Evolutionary conservation across 2,888 invertebrate species (phyloP), one percentile per base, ranked within the genome.

Genomic region (Parnassius orleans): DNA sequence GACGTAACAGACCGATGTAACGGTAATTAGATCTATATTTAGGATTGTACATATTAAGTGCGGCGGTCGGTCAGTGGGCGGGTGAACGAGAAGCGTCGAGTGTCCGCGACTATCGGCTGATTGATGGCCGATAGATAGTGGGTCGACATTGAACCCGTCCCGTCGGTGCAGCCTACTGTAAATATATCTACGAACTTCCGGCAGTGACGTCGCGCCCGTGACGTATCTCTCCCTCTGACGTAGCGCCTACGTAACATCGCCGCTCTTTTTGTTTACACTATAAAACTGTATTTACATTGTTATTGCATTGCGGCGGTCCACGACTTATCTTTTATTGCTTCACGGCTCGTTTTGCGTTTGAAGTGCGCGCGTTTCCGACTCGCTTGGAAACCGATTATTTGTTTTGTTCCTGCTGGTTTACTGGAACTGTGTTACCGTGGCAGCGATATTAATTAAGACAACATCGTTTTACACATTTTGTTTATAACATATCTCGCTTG

Each of bases 111-210:
- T 70, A 68, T 68, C 69, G 71, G 78, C 73, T 90, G 90, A 90
- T 91, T 90, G 90, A 91, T 90, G 88, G 84, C 71, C 90, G 83
- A 90, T 90, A 88, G 90, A 89, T 87, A 81, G 80, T 63, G 57
- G 71, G 76, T 78, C 87, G 90, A 90, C 90, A 91, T 90, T 90
- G 90, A 90, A 90, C 90, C 84, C 90, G 83, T 75, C 79, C 76
- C 72, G 72, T 76, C 73, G 73, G 76, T 78, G 78, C 75, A 75
- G 74, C 74, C 78, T 74, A 75, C 81, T 77, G 77, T 83, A 84
- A 84, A 86, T 83, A 87, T 83, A 88, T 87, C 86, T 86, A 79
- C 84, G 86, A 83, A 87, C 89, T 86, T 90, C 90, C 89, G 87
- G 72, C 78, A 76, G 87, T 90, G 90, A 89, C 90, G 90, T 87